A percentile compares a stretch with the other conserved stretches of the same genome.
Evolutionary conservation across 2,113 vertebrate species (phyloP).

Genomic region (Camelus dromedarius): DNA sequence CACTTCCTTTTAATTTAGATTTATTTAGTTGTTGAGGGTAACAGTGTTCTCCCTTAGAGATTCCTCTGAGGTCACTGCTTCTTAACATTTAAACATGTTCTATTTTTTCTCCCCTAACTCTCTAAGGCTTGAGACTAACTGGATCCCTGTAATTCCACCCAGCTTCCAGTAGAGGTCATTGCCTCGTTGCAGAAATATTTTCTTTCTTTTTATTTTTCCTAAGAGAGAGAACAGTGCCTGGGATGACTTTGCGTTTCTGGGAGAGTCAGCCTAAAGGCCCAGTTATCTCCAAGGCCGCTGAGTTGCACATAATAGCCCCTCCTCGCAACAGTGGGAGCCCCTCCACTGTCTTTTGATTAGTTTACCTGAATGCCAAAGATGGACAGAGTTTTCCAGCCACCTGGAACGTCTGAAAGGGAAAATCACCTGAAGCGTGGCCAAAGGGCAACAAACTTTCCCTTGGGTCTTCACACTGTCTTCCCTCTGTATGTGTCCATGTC

Average conservation of each 20-base stretch:
- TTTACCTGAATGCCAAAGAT: neutral
- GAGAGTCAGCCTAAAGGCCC: neutral
- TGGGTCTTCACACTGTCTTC: neutral
- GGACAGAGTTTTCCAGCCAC: neutral
- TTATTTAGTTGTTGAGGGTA: neutral
- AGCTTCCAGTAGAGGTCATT: constrained; percentile 74
- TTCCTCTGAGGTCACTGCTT: neutral
- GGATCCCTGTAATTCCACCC: constrained; percentile 55
- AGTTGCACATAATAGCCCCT: neutral
- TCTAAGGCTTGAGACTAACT: neutral
- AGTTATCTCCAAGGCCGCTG: neutral
- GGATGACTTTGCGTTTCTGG: neutral
- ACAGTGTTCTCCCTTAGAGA: neutral
- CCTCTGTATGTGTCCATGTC: neutral
- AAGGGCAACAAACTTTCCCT: neutral
- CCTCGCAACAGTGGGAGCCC: neutral
- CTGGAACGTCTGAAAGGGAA: neutral
- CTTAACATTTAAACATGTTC: neutral
- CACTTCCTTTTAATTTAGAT: neutral
- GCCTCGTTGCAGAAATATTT: constrained; percentile 58
- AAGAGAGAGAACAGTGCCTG: neutral
- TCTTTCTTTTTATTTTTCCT: neutral
- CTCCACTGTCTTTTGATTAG: neutral
- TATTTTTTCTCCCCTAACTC: neutral
- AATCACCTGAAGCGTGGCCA: neutral